Conservation (phyloP, 2,888 invertebrate species). For the Aspidapion aeneum region DNA sequence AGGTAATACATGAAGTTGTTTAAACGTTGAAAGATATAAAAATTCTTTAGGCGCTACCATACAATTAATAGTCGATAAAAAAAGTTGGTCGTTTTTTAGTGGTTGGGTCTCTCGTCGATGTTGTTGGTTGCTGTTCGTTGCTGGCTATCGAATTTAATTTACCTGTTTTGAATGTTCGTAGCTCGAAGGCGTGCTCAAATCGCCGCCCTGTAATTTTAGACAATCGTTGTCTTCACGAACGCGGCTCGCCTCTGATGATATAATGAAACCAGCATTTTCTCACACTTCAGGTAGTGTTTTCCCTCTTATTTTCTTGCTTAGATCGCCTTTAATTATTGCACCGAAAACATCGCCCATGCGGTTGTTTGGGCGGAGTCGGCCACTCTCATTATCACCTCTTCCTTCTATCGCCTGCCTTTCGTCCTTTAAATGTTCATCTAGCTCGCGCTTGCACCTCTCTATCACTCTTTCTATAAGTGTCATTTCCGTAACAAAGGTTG, state of each 20-base stretch:
- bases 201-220: conserved; percentile 51
- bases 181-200: conserved; percentile 38
- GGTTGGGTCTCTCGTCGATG: no score
- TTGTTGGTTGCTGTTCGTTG: no score
- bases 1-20: no score
- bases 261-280: conserved; percentile 50
- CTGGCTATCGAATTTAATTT: conserved; percentile 48
- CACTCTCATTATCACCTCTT: conserved; percentile 32
- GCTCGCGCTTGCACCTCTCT: conserved; percentile 15
- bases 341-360: conserved; percentile 18
- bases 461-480: no score
- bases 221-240: conserved; percentile 50
- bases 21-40: no score
- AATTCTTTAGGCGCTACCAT: no score
- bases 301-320: conserved; percentile 47
- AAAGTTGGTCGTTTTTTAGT: background rate
- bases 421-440: background rate
- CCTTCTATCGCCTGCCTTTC: background rate
- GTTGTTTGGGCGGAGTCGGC: conserved; percentile 26
- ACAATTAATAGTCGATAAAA: no score
- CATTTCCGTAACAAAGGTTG: no score
- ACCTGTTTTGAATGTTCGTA: conserved; percentile 43
- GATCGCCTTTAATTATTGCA: conserved; percentile 40
- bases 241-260: conserved; percentile 48
- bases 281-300: conserved; percentile 50